Base-by-base conservation (phyloP, 2,888 invertebrate species). In the Encarsia formosa region DNA sequence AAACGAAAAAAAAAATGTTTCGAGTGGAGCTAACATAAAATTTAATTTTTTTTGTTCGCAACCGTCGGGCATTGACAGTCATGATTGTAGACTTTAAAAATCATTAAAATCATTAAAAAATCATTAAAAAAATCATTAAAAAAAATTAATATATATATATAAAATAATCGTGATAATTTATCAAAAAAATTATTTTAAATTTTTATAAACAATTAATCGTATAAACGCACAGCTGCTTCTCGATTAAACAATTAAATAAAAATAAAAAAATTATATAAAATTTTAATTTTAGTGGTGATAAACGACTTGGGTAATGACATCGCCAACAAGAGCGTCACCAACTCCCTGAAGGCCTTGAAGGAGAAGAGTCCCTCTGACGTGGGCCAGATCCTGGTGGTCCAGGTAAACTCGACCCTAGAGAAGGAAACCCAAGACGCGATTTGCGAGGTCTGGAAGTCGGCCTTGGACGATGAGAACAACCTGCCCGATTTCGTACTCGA, bases 401-500 rank as follows among this genome's bases (percentile, higher is more conserved):
- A 59, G 34, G 61, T 72, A 24, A 68, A 70, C 50, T 61, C 61
- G 15, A 58, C 58, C 3, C 67, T 70, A 46, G 51, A 67, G 0
- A 60, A 61, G 24, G 61, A 60, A 4, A 60, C 65, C n/a, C 45
- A 69, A 6, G 62, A 67, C 11, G 50, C 45, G 2, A 61, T 73
- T 29, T 73, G 73, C 52, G 44, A 60, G 1, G 48, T 41, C 1
- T 73, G 72, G 72, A 63, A 65, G 15, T 24, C 50, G 3, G 62
- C 67, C 0, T 39, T 70, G 11, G 42, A 51, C 74, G 69, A 86
- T 49, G 77, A 79, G 11, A 82, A 83, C 59, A 80, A 81, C 62
- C 80, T 81, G 0, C 91, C 91, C 0, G 88, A 91, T 72, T 75
- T 92, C 13, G 81, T 92, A 5, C 75, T 93, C 58, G 92, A 93